Evolutionary conservation across 2,113 vertebrate species (phyloP), one percentile per base, ranked within the genome.

Genomic region (Ictalurus punctatus): DNA sequence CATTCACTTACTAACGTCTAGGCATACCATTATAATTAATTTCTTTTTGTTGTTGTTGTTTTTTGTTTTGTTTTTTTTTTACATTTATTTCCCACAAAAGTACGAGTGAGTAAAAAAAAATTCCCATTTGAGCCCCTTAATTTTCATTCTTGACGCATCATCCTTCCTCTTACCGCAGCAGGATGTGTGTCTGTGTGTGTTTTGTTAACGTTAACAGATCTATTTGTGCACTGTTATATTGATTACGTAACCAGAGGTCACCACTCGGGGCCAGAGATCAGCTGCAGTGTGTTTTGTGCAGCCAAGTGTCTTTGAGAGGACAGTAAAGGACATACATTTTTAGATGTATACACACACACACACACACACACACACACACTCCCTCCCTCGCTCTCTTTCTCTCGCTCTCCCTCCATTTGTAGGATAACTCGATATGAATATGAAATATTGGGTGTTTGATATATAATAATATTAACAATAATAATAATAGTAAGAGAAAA

Each of bases 181-280:
- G 30, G 16, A 16, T 61, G 52, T 40, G 10, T 58, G 80, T 84
- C 58, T 65, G 73, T 21, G 56, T 65, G 56, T 76, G 52, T 40
- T 87, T 59, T 65, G 67, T n/a, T 87, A 54, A 81, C 52, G 25
- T 8, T 48, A 67, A 84, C 61, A n/a, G 59, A 67, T 54, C 27
- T 67, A 52, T 67, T 67, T 67, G 58, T 69, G 56, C 21, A 73
- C 79, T 88, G 5, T 61, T 27, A 58, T 71, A 84, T 87, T 69
- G 89, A 90, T 90, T 76, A 44, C 23, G 59, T 83, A 59, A 88
- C 21, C 78, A 73, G 21, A 82, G 78, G 71, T 87, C 78, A 82
- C 12, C 25, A n/a, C 52, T 78, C 73, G 73, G 56, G 65, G 13
- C 25, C 40, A 30, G 56, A 61, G 69, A 83, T 88, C 27, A 76